Percentiles rank a stretch among this genome's conserved stretches.
These are phyloP conservation scores for Eptatretus burgeri DNA, from an alignment of 2,113 vertebrate species.

Conservation along the genomic window DNA sequence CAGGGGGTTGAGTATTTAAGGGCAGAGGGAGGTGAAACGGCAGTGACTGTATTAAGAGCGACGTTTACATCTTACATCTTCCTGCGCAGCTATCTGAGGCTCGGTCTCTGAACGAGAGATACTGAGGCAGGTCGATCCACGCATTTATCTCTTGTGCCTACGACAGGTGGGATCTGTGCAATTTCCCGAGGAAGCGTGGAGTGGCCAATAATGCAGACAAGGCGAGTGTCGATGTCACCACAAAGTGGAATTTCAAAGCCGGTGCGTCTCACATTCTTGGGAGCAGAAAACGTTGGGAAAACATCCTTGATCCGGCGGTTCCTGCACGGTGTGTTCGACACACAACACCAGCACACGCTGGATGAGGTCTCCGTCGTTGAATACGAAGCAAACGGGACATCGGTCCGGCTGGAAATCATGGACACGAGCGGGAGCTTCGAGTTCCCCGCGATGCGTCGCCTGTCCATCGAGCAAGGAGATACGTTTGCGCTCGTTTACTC, in stretches of 20 bases:
- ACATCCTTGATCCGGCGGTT: constrained; percentile 22
- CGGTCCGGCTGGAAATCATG: constrained; percentile 19
- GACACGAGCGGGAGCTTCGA: constrained; percentile 29
- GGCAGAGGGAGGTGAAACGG: too few species aligned
- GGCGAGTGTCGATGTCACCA: too few species aligned
- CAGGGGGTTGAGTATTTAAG: too few species aligned
- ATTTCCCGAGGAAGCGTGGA: too few species aligned
- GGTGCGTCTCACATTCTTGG: constrained; percentile 21
- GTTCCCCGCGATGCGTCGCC: constrained; percentile 27
- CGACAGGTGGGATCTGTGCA: too few species aligned
- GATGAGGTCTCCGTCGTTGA: constrained; percentile 24
- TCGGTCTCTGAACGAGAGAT: too few species aligned
- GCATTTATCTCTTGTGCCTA: too few species aligned
- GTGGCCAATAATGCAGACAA: too few species aligned
- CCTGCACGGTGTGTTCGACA: constrained; percentile 18
- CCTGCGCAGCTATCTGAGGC: too few species aligned
- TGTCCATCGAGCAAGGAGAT: constrained; percentile 21
- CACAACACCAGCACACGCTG: constrained; percentile 21
- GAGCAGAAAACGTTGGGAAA: constrained; percentile 24
- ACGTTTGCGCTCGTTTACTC: constrained; percentile 23
- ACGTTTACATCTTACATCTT: too few species aligned
- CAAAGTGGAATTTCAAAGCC: background rate
- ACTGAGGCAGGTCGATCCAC: too few species aligned
- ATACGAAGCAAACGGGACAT: constrained; percentile 13
- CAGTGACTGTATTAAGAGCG: too few species aligned